These are phyloP conservation scores for Tyrophagus putrescentiae DNA, from an alignment of 1,140 invertebrate species.

Conservation along the genomic window DNA sequence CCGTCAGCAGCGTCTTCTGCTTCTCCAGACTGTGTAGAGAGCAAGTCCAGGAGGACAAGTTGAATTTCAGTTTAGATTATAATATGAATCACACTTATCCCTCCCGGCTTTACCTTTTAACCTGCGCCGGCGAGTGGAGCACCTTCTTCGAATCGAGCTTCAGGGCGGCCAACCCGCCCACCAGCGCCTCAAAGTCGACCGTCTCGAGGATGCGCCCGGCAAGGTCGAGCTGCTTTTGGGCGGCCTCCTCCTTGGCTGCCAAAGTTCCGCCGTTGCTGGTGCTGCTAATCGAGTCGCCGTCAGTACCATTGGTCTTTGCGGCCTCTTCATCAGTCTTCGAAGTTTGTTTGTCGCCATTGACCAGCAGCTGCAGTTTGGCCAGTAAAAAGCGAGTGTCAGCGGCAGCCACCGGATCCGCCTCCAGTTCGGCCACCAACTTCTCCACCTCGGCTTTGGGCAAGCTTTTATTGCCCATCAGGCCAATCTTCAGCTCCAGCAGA, in stretches of 20 bases:
- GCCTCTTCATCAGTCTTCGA: neutral
- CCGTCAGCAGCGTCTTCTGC: slow-evolving; percentile 55
- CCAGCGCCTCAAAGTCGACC: slow-evolving; percentile 17
- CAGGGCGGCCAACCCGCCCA: slow-evolving; percentile 13
- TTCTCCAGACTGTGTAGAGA: slow-evolving; percentile 71
- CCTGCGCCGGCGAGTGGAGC: neutral
- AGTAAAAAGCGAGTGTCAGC: neutral
- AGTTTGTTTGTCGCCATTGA: neutral
- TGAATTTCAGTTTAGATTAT: slow-evolving; percentile 3
- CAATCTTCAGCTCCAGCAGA: neutral
- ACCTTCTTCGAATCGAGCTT: slow-evolving; percentile 25
- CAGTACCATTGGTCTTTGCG: slow-evolving; percentile 43
- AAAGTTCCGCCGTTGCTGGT: too few relatives aligned
- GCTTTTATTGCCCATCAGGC: too few relatives aligned
- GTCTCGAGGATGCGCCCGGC: slow-evolving; percentile 12
- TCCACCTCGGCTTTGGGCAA: neutral
- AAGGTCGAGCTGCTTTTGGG: slow-evolving; percentile 14
- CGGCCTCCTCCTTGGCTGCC: neutral
- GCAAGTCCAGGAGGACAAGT: slow-evolving; percentile 16
- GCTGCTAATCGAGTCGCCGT: too few relatives aligned
- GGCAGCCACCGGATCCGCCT: neutral
- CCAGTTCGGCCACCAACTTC: neutral
- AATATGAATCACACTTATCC: slow-evolving; percentile 8
- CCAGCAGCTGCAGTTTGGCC: neutral
- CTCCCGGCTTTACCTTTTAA: neutral